These are phyloP conservation scores for Australoheros scitulus DNA, from an alignment of 2,113 vertebrate genomes.

Conservation along the genomic window DNA sequence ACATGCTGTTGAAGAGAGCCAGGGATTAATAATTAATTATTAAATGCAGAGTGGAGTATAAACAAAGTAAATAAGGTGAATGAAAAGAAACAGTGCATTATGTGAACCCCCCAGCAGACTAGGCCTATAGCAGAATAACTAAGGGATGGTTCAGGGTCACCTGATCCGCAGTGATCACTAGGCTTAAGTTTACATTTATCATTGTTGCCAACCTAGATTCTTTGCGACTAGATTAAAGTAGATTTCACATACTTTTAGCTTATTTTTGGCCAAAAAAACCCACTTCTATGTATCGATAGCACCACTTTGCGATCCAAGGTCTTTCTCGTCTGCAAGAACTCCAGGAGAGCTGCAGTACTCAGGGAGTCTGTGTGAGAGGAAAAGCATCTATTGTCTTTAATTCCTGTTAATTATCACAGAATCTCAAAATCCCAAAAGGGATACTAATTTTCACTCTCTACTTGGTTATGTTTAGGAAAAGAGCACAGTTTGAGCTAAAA, in stretches of 20 bases:
- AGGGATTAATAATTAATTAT: too few species aligned
- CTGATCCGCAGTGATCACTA: rapidly evolving
- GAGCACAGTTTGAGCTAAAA: background rate
- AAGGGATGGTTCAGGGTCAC: too few species aligned
- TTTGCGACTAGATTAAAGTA: background rate
- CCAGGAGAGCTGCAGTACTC: background rate
- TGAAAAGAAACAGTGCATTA: too few species aligned
- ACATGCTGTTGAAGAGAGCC: too few species aligned
- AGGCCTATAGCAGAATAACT: too few species aligned
- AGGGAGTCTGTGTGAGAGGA: too few species aligned
- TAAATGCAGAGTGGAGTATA: too few species aligned
- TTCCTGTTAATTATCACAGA: background rate
- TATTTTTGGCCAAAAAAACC: background rate
- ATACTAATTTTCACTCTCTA: background rate
- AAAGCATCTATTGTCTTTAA: background rate
- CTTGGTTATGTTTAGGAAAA: background rate
- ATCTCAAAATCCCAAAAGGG: background rate
- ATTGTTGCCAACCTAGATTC: rapidly evolving
- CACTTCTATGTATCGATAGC: background rate
- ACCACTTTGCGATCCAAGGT: background rate
- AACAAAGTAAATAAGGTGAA: too few species aligned
- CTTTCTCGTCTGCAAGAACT: background rate
- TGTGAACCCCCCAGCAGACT: too few species aligned
- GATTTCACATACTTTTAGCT: rapidly evolving
- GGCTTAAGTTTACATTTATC: too few species aligned